Evolutionary conservation across 2,888 invertebrate genomes (phyloP), one percentile per base, ranked within the genome.

Genomic region (Unio delphinus): DNA sequence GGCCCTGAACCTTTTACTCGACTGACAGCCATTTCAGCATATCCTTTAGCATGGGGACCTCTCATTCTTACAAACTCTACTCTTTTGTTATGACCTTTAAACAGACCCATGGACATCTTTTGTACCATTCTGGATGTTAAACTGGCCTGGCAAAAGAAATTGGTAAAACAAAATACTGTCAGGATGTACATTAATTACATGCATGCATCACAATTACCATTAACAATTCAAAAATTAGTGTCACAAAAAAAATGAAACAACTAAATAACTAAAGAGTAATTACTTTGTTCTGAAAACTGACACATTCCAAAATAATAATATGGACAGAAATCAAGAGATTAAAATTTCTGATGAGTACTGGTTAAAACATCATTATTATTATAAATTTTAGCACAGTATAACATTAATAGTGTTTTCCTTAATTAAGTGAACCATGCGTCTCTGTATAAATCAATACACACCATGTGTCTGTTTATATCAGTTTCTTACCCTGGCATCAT

Each of bases 1-100:
- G 95, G 95, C 1, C 98, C 98, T 23, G 95, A 95, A 30, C 92
- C 95, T 83, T 87, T 83, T 76, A 90, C 80, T 67, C 88, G 75
- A 63, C 88, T 89, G 55, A 92, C 91, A 1, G 98, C 98, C 95
- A 99, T 97, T 92, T 99, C 98, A 0, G 98, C 98, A 91, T 97
- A 85, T 69, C 90, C 96, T 91, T 97, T 98, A 23, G 96, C 97
- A 87, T 95, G 94, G 20, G 99, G 99, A 20, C 99, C 99, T 91
- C 98, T 95, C 97, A 99, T 97, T 73, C 97, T 93, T 64, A 99
- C 98, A 92, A 98, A 99, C 91, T 99, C 99, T 87, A 98, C 96
- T 69, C 98, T 93, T 65, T 87, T 86, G 90, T 96, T 95, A 62
- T 80, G 81, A 71, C 86, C 87, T 72, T 85, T 87, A 73, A 88